Evolutionary conservation across 2,888 invertebrate species (phyloP).

Genomic region (Polymixis flavicincta): DNA sequence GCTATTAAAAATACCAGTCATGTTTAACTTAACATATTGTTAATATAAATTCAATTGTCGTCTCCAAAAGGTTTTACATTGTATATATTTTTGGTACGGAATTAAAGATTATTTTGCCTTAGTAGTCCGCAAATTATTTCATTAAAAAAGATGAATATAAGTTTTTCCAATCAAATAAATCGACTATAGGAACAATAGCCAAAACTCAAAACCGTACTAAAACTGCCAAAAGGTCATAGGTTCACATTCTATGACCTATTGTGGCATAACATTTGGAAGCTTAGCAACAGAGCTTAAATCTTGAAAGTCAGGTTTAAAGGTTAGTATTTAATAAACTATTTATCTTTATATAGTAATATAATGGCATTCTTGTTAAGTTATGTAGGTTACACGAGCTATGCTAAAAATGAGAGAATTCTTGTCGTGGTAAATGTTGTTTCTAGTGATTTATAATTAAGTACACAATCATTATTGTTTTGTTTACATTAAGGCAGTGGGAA

Average conservation of each 20-base stretch:
- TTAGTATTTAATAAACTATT: slow-evolving; percentile 32
- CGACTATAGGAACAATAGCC: not conserved
- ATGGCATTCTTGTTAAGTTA: slow-evolving; percentile 28
- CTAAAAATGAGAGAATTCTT: slow-evolving; percentile 38
- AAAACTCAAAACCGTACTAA: slow-evolving; percentile 1
- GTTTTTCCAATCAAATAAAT: not conserved
- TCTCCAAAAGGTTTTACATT: not conserved
- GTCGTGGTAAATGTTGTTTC: not conserved
- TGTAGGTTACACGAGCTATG: slow-evolving; percentile 43
- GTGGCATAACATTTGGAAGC: slow-evolving; percentile 33
- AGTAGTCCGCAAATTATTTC: no score
- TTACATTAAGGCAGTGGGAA: slow-evolving; percentile 1
- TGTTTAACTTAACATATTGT: not conserved
- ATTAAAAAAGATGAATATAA: no score
- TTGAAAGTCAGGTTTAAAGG: slow-evolving; percentile 48
- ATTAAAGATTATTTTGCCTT: no score
- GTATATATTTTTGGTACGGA: not conserved
- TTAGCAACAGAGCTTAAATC: slow-evolving; percentile 30
- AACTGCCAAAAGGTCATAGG: slow-evolving; percentile 25
- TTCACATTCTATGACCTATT: slow-evolving; percentile 44
- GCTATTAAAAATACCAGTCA: slow-evolving; percentile 9
- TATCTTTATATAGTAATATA: slow-evolving; percentile 1
- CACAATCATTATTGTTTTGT: not conserved
- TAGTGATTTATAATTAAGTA: slow-evolving; percentile 9
- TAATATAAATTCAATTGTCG: slow-evolving; percentile 11